Conservation (phyloP, 2,113 vertebrate species). For the Psammodynastes pulverulentus region DNA sequence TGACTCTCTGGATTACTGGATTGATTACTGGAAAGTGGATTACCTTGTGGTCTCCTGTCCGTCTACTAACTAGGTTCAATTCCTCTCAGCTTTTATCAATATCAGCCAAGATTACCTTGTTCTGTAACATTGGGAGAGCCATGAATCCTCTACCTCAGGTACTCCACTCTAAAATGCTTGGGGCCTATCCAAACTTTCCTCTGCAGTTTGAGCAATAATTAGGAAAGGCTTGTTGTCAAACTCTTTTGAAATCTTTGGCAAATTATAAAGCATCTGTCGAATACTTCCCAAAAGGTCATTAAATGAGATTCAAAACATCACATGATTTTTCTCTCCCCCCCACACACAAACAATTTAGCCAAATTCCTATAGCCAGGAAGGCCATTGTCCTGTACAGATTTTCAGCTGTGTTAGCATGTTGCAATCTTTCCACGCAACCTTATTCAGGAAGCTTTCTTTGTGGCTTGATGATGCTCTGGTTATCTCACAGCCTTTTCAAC, state of each 20-base stretch:
- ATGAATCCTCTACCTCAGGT: background rate
- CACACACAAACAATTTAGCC: background rate
- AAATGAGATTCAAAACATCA: background rate
- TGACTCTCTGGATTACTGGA: background rate
- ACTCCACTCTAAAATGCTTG: background rate
- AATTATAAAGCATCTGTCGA: background rate
- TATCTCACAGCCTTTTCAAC: slow-evolving; percentile 43
- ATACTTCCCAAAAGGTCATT: background rate
- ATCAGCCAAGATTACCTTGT: background rate
- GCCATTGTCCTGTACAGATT: background rate
- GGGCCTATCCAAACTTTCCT: background rate
- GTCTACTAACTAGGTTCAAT: background rate
- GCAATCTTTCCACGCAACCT: background rate
- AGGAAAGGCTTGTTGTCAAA: background rate
- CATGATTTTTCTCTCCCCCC: background rate
- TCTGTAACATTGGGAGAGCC: background rate
- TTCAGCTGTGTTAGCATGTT: background rate
- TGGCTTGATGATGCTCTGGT: slow-evolving; percentile 32
- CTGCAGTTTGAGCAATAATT: background rate
- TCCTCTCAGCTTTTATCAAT: background rate
- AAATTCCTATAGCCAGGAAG: background rate
- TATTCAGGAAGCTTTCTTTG: background rate
- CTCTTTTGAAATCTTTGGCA: background rate
- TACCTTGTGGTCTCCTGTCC: background rate
- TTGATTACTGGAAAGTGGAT: background rate